Percentiles rank a stretch among this genome's conserved stretches.
phyloP scores from a whole-genome alignment of 2,797 vertebrate species.

The Hylomyscus alleni region DNA sequence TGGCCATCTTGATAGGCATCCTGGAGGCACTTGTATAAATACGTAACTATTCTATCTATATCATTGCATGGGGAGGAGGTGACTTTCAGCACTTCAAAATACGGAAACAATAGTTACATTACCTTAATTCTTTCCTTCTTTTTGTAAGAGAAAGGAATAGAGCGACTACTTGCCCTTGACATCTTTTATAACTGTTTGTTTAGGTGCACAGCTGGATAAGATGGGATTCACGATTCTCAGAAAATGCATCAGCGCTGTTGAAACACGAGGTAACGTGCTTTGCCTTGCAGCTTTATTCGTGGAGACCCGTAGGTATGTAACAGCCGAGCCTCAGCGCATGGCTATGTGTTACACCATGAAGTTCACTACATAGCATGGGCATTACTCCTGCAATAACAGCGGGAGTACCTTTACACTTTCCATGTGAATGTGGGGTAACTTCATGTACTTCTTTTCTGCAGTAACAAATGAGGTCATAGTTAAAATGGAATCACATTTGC shows the following conservation, averaged over 20 bases:
- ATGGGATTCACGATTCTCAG: constrained; percentile 95
- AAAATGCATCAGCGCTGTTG: constrained; percentile 96
- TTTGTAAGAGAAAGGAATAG: constrained; percentile 11
- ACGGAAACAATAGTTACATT: constrained; percentile 5
- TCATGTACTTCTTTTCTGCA: neutral
- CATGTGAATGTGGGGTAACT: neutral
- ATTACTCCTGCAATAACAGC: neutral
- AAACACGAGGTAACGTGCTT: constrained; percentile 93
- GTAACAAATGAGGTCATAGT: neutral
- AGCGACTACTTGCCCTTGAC: constrained; percentile 43
- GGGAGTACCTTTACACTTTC: neutral
- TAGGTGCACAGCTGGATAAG: constrained; percentile 95
- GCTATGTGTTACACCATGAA: neutral
- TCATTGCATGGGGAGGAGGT: neutral
- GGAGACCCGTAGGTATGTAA: constrained; percentile 67
- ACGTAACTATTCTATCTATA: neutral
- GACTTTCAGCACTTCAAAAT: constrained; percentile 18
- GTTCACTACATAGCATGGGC: neutral
- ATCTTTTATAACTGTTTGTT: constrained; percentile 44
- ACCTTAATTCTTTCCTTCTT: neutral
- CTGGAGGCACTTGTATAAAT: neutral
- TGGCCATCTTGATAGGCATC: constrained; percentile 1
- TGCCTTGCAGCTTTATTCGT: constrained; percentile 57
- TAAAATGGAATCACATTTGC: neutral
- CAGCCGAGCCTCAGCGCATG: neutral